A percentile compares a stretch with the other conserved stretches of the same genome.
phyloP scores from a whole-genome alignment of 2,113 vertebrate genomes.

The Panthera leo region DNA sequence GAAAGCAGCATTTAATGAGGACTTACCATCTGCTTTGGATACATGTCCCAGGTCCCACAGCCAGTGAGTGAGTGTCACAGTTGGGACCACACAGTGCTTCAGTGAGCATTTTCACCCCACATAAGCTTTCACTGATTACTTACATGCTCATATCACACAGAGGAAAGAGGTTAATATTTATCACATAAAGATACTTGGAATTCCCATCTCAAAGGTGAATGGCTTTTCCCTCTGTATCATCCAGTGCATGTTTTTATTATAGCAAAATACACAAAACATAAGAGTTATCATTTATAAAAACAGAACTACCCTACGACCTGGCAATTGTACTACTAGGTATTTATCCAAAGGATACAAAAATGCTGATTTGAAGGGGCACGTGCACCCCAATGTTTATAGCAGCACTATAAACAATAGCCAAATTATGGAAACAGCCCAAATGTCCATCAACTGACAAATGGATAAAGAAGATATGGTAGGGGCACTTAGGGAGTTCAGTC shows the following conservation, averaged over 20 bases:
- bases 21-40: background rate
- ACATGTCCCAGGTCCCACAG: background rate
- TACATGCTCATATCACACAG: background rate
- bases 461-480: too few relatives aligned
- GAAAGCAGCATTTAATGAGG: background rate
- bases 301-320: too few relatives aligned
- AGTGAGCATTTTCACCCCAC: background rate
- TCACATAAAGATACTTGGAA: background rate
- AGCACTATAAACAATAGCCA: too few relatives aligned
- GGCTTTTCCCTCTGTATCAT: background rate
- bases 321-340: too few relatives aligned
- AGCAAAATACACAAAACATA: background rate
- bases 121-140: background rate
- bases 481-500: too few relatives aligned
- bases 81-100: background rate
- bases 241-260: background rate
- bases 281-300: background rate
- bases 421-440: too few relatives aligned
- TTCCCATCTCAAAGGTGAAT: slow-evolving; percentile 16
- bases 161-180: slow-evolving; percentile 11
- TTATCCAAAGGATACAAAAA: too few relatives aligned
- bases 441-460: too few relatives aligned
- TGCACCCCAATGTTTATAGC: too few relatives aligned
- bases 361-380: too few relatives aligned
- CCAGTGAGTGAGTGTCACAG: background rate